Evolutionary conservation across 2,113 vertebrate genomes (phyloP), one percentile per base, ranked within the genome.

Genomic region (Ptilorrhoa leucosticta): DNA sequence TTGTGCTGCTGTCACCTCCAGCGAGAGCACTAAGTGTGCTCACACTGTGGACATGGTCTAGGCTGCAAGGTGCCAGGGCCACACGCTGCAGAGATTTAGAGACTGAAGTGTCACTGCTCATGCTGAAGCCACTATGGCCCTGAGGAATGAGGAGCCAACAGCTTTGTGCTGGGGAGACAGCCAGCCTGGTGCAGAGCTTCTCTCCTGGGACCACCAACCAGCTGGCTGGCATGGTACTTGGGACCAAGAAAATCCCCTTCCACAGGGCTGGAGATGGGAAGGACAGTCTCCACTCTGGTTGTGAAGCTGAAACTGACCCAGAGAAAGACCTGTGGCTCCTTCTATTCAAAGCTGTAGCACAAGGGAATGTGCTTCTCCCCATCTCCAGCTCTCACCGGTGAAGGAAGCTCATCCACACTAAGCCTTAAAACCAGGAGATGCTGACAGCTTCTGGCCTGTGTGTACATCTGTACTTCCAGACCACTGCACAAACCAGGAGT

Each of bases 21-120:
- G 48, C 0, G 1, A 89, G 35, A 60, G 47, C 47, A 78, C 13
- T 2, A 3, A 47, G 56, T 8, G n/a, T n/a, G n/a, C n/a, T n/a
- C n/a, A n/a, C n/a, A 56, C 87, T 87, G 31, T 15, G 35, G 44
- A 33, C 30, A 66, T 0, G 1, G 31, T n/a, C 76, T 58, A 7
- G 1, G 6, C 35, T 12, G 2, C 7, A 6, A 61, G 35, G 21
- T 11, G 65, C 39, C 72, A 66, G 31, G 15, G 58, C 37, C 8
- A 5, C 2, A 1, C 0, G 0, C 68, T 64, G 44, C 3, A 4
- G 72, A 58, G 51, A 50, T 37, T 27, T 10, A 71, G 44, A 71
- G 44, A 44, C 33, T 70, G n/a, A 58, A 84, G 42, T 61, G 35
- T 51, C 0, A 0, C 26, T 51, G 61, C 24, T 83, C 15, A 1